Conservation (phyloP, 2,888 invertebrate genomes). For the Hydroisotoma schaefferi region DNA sequence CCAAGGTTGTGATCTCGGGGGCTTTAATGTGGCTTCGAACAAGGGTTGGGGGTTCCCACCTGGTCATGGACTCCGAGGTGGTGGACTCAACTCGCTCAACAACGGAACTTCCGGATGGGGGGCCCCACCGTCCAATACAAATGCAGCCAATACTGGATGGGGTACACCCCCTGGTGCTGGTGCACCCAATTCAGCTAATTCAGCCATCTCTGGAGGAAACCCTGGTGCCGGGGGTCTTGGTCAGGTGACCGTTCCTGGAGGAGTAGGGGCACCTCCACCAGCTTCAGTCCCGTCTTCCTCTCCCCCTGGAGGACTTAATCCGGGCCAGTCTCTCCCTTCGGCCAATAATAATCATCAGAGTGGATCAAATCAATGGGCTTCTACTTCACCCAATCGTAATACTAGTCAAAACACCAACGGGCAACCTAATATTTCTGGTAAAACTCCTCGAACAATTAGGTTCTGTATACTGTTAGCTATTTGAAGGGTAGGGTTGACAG, state of each 20-base stretch:
- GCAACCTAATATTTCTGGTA: slow-evolving; percentile 48
- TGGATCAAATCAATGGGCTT: slow-evolving; percentile 48
- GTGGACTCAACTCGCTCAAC: slow-evolving; percentile 77
- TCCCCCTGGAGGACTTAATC: slow-evolving; percentile 34
- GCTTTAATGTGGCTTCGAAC: slow-evolving; percentile 49
- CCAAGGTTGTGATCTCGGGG: slow-evolving; percentile 46
- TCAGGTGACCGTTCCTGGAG: slow-evolving; percentile 47
- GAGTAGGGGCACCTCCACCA: slow-evolving; percentile 20
- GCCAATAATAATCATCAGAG: slow-evolving; percentile 47
- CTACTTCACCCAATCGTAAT: slow-evolving; percentile 48
- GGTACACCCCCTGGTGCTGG: slow-evolving; percentile 51
- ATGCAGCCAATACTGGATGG: slow-evolving; percentile 58
- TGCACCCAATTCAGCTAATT: slow-evolving; percentile 50
- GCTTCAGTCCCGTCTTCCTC: slow-evolving; percentile 39
- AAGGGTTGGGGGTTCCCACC: slow-evolving; percentile 61
- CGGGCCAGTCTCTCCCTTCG: slow-evolving; percentile 31
- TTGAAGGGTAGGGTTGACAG: neutral
- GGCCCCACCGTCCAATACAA: slow-evolving; percentile 64
- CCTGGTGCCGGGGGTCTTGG: slow-evolving; percentile 49
- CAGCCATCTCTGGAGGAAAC: slow-evolving; percentile 49
- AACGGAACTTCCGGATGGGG: slow-evolving; percentile 70
- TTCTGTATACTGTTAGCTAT: neutral
- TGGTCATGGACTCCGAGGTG: slow-evolving; percentile 67
- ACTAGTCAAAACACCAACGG: slow-evolving; percentile 49
- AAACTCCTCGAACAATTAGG: neutral